phyloP scores from a whole-genome alignment of 2,888 invertebrate species.

The Agapostemon virescens region DNA sequence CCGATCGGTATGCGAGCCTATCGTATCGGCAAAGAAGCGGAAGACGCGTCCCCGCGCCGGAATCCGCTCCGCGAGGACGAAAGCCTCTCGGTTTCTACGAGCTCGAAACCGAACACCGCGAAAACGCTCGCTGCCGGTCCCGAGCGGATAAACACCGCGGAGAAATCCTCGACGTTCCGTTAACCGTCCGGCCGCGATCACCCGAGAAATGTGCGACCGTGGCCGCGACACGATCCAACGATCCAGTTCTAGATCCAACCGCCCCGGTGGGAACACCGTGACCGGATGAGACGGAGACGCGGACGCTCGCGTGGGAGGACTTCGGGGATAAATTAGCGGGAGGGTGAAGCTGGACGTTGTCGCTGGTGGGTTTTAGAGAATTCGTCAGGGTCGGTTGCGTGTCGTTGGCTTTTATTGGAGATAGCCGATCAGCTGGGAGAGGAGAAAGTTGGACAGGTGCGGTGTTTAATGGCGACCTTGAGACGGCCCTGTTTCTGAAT shows the following conservation, averaged over 20 bases:
- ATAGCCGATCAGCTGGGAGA: neutral
- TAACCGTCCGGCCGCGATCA: conserved; percentile 67
- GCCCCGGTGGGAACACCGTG: conserved; percentile 51
- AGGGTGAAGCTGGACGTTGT: neutral
- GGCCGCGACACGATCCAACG: conserved; percentile 42
- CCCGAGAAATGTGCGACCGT: conserved; percentile 69
- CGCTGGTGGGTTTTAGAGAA: neutral
- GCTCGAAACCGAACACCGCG: conserved; percentile 68
- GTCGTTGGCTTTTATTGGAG: neutral
- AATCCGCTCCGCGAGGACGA: conserved; percentile 38
- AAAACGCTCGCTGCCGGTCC: neutral
- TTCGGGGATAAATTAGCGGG: neutral
- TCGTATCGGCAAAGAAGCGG: conserved; percentile 42
- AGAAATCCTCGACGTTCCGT: conserved; percentile 69
- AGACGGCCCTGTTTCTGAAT: neutral
- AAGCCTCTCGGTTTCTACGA: conserved; percentile 33
- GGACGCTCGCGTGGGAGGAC: neutral
- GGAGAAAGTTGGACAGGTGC: conserved; percentile 16
- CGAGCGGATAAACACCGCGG: conserved; percentile 7
- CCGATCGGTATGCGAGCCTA: conserved; percentile 71
- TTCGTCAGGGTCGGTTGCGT: neutral
- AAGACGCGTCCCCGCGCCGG: conserved; percentile 31
- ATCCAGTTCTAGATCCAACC: conserved; percentile 50
- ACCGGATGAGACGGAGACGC: conserved; percentile 2
- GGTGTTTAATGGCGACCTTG: conserved; percentile 3